phyloP scores from a whole-genome alignment of 2,888 invertebrate species.

The Blera fallax region DNA sequence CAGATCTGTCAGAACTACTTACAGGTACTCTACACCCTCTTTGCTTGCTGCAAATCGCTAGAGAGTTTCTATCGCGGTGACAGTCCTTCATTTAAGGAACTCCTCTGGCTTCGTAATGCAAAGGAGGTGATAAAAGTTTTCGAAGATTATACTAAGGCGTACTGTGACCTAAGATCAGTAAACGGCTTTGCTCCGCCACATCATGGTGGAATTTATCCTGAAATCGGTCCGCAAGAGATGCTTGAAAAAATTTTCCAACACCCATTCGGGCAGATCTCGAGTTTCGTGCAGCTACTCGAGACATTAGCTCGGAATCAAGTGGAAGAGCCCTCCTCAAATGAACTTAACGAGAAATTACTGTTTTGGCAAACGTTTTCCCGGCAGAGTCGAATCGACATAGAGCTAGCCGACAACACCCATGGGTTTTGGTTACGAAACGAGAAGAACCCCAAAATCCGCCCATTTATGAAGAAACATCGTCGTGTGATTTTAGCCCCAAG shows the following conservation, averaged over 20 bases:
- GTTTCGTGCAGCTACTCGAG: conserved; percentile 78
- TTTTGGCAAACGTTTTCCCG: conserved; percentile 78
- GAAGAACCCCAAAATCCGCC: conserved; percentile 78
- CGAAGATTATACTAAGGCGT: conserved; percentile 87
- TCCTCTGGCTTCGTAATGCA: conserved; percentile 86
- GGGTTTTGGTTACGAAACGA: conserved; percentile 81
- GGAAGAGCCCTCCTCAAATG: conserved; percentile 59
- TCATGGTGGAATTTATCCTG: not conserved
- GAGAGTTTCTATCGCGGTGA: conserved; percentile 87
- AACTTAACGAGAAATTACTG: conserved; percentile 77
- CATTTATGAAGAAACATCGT: conserved; percentile 85
- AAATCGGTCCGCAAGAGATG: not conserved
- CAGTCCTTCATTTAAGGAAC: conserved; percentile 85
- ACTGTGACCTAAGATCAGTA: conserved; percentile 88
- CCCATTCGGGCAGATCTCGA: conserved; percentile 78
- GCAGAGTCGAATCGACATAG: conserved; percentile 78
- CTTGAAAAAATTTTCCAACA: conserved; percentile 78
- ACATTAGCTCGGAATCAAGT: conserved; percentile 72
- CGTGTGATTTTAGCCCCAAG: conserved; percentile 91
- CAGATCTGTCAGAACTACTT: conserved; percentile 85
- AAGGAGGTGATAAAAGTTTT: conserved; percentile 88
- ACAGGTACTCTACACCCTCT: conserved; percentile 87
- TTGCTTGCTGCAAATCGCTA: conserved; percentile 86
- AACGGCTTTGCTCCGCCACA: conserved; percentile 86
- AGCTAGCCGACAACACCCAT: conserved; percentile 79